Base-by-base conservation (phyloP, 2,888 invertebrate genomes). In the Frankliniella fusca region DNA sequence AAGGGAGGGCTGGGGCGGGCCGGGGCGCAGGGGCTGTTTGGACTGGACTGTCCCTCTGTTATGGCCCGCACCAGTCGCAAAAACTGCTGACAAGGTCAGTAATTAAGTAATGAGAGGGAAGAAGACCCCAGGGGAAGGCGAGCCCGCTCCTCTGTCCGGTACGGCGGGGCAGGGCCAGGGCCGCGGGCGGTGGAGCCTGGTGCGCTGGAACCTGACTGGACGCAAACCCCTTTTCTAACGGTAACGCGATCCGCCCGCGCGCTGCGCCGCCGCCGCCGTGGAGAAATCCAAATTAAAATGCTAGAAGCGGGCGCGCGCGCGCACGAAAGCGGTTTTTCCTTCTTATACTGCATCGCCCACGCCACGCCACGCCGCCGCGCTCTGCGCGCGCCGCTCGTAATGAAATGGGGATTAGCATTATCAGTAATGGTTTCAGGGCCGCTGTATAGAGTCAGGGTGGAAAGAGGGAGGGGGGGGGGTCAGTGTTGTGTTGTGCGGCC, bases 81-180 rank as follows among this genome's bases (percentile, higher is more conserved):
- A 76, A 76, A 76, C 27, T 76, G 70, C 70, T 27, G 70, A 76
- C 70, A 76, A 23, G 70, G 70, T 76, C 27, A 76, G 70, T 76
- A 76, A 76, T 76, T 76, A 76, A 76, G 70, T 76, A 76, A 76
- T 76, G 70, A 76, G 70, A 27, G 70, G 27, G 70, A 70, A 23
- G 23, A 11, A 70, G 54, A 54, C 38, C 38, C 38, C 38, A n/a
- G 38, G 38, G 38, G 38, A 38, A 38, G 38, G 5, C 38, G n/a
- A n/a, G n/a, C 38, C 38, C 38, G 38, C 38, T 5, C 38, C 38
- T 38, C 38, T 38, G 38, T 38, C 38, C 38, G 38, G 38, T n/a
- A n/a, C n/a, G n/a, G n/a, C n/a, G n/a, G n/a, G n/a, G n/a, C n/a
- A n/a, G n/a, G n/a, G n/a, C n/a, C n/a, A n/a, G n/a, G n/a, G n/a